These are phyloP conservation scores for Yponomeuta plumbellus DNA, from an alignment of 2,888 invertebrate genomes.

Conservation along the genomic window DNA sequence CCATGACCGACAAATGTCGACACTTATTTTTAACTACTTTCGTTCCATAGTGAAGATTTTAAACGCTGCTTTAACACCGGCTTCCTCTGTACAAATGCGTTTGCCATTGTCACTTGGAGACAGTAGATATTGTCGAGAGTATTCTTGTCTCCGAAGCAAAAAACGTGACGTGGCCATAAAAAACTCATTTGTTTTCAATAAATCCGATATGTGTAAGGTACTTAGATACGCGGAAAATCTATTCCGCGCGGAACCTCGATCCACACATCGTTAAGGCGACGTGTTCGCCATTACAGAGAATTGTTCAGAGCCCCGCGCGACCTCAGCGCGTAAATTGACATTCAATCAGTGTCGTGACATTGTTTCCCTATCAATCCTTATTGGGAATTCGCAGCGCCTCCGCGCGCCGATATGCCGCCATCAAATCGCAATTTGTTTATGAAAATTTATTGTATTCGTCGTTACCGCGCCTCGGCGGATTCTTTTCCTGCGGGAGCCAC, in stretches of 20 bases:
- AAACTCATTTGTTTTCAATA: slow-evolving; percentile 14
- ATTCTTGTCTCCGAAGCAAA: background rate
- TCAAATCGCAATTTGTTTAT: slow-evolving; percentile 77
- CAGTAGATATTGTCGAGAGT: background rate
- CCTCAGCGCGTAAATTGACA: slow-evolving; percentile 58
- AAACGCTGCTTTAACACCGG: too few relatives aligned
- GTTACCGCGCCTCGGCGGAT: slow-evolving; percentile 61
- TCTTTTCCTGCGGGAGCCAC: slow-evolving; percentile 72
- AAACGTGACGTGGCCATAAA: background rate
- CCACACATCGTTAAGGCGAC: slow-evolving; percentile 63
- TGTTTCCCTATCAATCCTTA: slow-evolving; percentile 76
- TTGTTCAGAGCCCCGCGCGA: slow-evolving; percentile 48
- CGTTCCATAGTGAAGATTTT: too few relatives aligned
- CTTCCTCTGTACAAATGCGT: too few relatives aligned
- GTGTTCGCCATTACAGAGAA: slow-evolving; percentile 57
- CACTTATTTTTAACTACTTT: too few relatives aligned
- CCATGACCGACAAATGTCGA: background rate
- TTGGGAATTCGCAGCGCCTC: slow-evolving; percentile 49
- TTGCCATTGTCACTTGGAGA: too few relatives aligned
- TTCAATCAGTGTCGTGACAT: slow-evolving; percentile 73
- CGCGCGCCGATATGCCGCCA: slow-evolving; percentile 62
- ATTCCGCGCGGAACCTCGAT: slow-evolving; percentile 24
- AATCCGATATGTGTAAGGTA: slow-evolving; percentile 2
- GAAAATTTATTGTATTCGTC: slow-evolving; percentile 77
- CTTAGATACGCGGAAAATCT: slow-evolving; percentile 8